Evolutionary conservation across 2,888 invertebrate species (phyloP).

Genomic region (Hipparchia semele): DNA sequence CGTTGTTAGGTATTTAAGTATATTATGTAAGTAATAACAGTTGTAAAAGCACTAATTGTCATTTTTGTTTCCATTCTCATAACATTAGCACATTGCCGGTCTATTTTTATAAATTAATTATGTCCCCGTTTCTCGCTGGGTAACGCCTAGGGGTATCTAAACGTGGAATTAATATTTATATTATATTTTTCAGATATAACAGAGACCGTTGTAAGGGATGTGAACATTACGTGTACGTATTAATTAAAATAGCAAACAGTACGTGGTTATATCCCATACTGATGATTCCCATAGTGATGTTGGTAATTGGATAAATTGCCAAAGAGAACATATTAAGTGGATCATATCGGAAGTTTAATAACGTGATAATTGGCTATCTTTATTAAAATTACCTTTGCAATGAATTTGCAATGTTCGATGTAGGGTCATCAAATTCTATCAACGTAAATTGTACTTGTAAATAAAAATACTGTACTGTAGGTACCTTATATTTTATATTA

Average conservation of each 20-base stretch:
- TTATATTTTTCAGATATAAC: neutral
- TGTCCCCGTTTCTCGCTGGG: too few relatives aligned
- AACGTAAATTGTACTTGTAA: neutral
- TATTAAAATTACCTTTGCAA: constrained; percentile 1
- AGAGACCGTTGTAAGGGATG: neutral
- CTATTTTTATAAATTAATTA: too few relatives aligned
- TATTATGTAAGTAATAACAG: too few relatives aligned
- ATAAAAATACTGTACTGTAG: too few relatives aligned
- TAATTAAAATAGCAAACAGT: constrained; percentile 8
- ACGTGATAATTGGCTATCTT: constrained; percentile 16
- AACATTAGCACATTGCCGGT: too few relatives aligned
- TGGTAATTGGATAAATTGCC: constrained; percentile 6
- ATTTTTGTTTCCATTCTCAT: too few relatives aligned
- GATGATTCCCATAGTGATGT: neutral
- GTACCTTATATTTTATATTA: too few relatives aligned
- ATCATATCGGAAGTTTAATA: constrained; percentile 13
- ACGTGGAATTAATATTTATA: too few relatives aligned
- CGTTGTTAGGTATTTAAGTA: too few relatives aligned
- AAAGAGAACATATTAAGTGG: neutral
- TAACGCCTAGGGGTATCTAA: too few relatives aligned
- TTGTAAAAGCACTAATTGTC: too few relatives aligned
- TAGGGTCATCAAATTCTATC: neutral
- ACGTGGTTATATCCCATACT: neutral
- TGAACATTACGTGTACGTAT: neutral
- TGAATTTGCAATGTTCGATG: neutral